A percentile compares a stretch with the other conserved stretches of the same genome.
Conservation (phyloP, 2,113 vertebrate species). For the Cochlearius cochlearius region DNA sequence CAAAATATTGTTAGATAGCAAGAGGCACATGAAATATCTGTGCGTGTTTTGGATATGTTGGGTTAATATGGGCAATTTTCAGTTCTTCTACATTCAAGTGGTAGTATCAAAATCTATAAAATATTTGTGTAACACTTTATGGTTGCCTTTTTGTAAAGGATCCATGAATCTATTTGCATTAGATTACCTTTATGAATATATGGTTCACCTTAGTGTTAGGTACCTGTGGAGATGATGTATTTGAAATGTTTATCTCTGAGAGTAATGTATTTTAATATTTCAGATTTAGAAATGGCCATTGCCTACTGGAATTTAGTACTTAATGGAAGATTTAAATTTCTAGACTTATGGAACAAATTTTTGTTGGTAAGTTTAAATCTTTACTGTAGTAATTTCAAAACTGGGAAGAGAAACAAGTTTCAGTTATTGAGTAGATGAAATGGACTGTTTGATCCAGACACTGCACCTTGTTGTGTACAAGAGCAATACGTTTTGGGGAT, state of each 20-base stretch:
- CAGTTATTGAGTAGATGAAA: neutral
- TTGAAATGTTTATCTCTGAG: slow-evolving; percentile 45
- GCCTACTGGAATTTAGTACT: slow-evolving; percentile 92
- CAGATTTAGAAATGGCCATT: slow-evolving; percentile 92
- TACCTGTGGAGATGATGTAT: slow-evolving; percentile 22
- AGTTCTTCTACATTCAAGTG: neutral
- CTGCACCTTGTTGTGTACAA: neutral
- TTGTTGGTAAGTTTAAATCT: slow-evolving; percentile 84
- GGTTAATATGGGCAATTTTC: neutral
- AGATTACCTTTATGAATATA: neutral
- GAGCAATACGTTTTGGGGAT: neutral
- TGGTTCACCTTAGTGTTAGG: neutral
- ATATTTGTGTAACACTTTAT: neutral
- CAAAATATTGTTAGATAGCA: neutral
- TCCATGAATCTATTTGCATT: neutral
- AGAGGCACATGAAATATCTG: neutral
- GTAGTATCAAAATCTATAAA: neutral
- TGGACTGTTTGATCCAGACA: neutral
- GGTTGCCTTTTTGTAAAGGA: neutral
- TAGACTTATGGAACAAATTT: slow-evolving; percentile 91
- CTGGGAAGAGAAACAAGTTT: neutral
- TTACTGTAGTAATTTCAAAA: slow-evolving; percentile 30
- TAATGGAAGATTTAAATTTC: slow-evolving; percentile 90
- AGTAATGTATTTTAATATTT: slow-evolving; percentile 73
- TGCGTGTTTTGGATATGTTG: neutral